These are phyloP conservation scores for Leptatherina wallacei DNA, from an alignment of 2,797 vertebrate genomes.

Conservation along the genomic window DNA sequence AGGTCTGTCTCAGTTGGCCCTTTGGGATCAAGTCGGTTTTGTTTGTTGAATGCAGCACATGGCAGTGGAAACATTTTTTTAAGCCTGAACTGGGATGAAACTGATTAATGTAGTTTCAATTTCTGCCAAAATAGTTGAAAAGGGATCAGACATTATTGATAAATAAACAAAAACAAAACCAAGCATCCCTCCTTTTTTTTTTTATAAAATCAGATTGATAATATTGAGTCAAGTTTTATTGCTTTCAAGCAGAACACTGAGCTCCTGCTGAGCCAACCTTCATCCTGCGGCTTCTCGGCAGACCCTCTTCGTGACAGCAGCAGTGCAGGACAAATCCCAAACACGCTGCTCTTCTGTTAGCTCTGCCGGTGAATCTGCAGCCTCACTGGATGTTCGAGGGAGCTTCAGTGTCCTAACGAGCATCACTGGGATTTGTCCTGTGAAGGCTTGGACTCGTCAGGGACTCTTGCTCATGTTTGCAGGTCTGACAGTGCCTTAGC, in stretches of 20 bases:
- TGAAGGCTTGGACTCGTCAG: conserved; percentile 17
- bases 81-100: background rate
- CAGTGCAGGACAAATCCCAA: conserved; percentile 28
- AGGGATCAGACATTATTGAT: background rate
- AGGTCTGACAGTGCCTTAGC: background rate
- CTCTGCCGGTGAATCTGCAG: background rate
- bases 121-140: background rate
- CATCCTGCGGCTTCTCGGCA: conserved; percentile 35
- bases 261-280: conserved; percentile 15
- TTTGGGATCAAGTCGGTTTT: background rate
- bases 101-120: background rate
- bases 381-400: conserved; percentile 29
- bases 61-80: no score
- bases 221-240: background rate
- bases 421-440: conserved; percentile 36
- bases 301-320: conserved; percentile 32
- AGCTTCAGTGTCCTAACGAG: conserved; percentile 29
- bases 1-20: background rate
- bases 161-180: no score
- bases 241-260: conserved; percentile 1
- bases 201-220: background rate
- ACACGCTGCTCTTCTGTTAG: background rate
- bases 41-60: no score
- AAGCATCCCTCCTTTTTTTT: no score
- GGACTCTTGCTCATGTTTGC: background rate